These are phyloP conservation scores for Pogona vitticeps DNA, from an alignment of 2,113 vertebrate genomes.

Conservation along the genomic window DNA sequence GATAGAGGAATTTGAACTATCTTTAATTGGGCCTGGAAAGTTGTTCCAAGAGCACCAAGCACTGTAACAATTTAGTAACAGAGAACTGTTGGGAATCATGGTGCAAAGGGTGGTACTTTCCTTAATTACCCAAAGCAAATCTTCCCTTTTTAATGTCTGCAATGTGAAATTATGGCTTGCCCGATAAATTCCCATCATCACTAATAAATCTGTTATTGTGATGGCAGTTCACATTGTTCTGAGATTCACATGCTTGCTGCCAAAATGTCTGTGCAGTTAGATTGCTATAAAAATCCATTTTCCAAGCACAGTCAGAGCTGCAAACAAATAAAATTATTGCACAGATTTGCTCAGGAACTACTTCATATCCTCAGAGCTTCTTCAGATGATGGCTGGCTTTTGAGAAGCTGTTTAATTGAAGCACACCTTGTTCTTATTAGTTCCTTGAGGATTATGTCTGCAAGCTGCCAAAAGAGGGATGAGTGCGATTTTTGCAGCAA, in stretches of 20 bases:
- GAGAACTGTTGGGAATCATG: background rate
- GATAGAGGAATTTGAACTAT: background rate
- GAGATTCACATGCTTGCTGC: background rate
- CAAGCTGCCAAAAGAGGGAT: too few relatives aligned
- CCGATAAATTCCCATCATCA: background rate
- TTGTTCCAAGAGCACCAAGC: background rate
- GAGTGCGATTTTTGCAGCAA: too few relatives aligned
- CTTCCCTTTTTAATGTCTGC: background rate
- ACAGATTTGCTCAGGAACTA: background rate
- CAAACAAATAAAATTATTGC: constrained; percentile 25
- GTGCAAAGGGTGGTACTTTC: constrained; percentile 27
- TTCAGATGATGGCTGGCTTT: background rate
- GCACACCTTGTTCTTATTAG: too few relatives aligned
- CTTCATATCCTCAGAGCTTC: background rate
- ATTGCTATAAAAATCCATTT: background rate
- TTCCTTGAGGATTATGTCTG: too few relatives aligned
- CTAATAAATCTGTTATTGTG: background rate
- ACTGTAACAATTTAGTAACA: background rate
- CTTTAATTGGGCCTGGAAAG: background rate
- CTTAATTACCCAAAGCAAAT: constrained; percentile 1
- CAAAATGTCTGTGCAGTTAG: constrained; percentile 28
- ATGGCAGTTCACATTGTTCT: background rate
- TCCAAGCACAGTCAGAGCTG: constrained; percentile 8
- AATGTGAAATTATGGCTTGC: background rate
- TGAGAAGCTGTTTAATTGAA: constrained; percentile 10